Evolutionary conservation across 2,113 vertebrate genomes (phyloP).

Genomic region (Camelus bactrianus): DNA sequence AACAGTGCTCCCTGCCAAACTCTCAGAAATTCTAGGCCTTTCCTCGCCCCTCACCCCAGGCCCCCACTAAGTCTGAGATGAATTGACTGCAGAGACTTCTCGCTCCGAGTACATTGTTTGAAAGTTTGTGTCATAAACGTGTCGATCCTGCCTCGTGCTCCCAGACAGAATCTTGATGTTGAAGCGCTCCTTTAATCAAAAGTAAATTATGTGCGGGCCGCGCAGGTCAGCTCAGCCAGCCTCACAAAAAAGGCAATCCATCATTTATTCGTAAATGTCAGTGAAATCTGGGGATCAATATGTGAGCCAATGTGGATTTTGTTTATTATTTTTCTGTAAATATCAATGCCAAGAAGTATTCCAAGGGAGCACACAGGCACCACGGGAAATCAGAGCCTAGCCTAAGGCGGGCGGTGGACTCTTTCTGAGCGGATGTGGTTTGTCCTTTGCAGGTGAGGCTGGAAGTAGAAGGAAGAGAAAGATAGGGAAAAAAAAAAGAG

Average conservation of each 20-base stretch:
- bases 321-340: conserved; percentile 85
- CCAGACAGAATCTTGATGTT: conserved; percentile 81
- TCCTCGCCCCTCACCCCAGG: neutral
- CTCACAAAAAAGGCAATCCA: conserved; percentile 87
- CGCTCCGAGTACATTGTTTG: conserved; percentile 80
- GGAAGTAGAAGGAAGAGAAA: neutral
- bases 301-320: conserved; percentile 72
- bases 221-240: conserved; percentile 83
- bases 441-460: neutral
- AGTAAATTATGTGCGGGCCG: conserved; percentile 92
- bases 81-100: conserved; percentile 63
- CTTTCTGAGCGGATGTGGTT: neutral
- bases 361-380: neutral
- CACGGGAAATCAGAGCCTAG: conserved; percentile 62
- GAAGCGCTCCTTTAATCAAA: conserved; percentile 91
- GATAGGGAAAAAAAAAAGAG: neutral
- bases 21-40: neutral
- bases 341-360: conserved; percentile 71
- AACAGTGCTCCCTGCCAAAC: accelerated
- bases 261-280: conserved; percentile 91
- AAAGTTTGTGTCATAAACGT: conserved; percentile 86
- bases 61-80: neutral
- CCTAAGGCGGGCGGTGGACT: neutral
- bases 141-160: conserved; percentile 81
- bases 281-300: conserved; percentile 87